A percentile compares a stretch with the other conserved stretches of the same genome.
Conservation (phyloP, 2,888 invertebrate species). For the Rhagonycha lutea region DNA sequence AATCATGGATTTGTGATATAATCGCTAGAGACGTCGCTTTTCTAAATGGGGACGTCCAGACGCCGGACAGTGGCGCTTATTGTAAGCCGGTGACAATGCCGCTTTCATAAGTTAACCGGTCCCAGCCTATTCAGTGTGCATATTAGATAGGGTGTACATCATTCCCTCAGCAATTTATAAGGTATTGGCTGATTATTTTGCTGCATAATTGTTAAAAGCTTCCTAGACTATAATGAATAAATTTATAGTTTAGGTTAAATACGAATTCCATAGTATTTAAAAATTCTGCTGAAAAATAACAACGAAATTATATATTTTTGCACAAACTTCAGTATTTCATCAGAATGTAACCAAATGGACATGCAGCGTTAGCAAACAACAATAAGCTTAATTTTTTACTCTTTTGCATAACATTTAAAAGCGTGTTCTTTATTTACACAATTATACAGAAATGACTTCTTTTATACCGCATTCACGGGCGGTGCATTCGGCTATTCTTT, state of each 20-base stretch:
- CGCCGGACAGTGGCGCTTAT: slow-evolving; percentile 32
- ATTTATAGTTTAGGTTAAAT: not conserved
- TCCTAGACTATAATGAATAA: slow-evolving; percentile 4
- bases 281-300: not conserved
- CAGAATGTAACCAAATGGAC: slow-evolving; percentile 32
- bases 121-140: slow-evolving; percentile 38
- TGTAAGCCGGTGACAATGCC: slow-evolving; percentile 32
- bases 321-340: not conserved
- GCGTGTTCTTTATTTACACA: slow-evolving; percentile 52
- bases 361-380: slow-evolving; percentile 38
- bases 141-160: slow-evolving; percentile 40
- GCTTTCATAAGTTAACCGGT: slow-evolving; percentile 37
- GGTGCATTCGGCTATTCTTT: slow-evolving; percentile 51
- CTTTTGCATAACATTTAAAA: slow-evolving; percentile 44
- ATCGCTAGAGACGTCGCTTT: slow-evolving; percentile 18
- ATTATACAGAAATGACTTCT: slow-evolving; percentile 52
- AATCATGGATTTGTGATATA: slow-evolving; percentile 14
- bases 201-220: slow-evolving; percentile 35
- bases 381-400: slow-evolving; percentile 38
- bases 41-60: slow-evolving; percentile 26
- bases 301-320: not conserved
- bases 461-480: slow-evolving; percentile 50
- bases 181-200: slow-evolving; percentile 39
- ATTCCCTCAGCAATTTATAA: slow-evolving; percentile 38
- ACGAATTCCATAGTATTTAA: not conserved